Conservation (phyloP, 2,888 invertebrate genomes). For the Athalia circularis region DNA sequence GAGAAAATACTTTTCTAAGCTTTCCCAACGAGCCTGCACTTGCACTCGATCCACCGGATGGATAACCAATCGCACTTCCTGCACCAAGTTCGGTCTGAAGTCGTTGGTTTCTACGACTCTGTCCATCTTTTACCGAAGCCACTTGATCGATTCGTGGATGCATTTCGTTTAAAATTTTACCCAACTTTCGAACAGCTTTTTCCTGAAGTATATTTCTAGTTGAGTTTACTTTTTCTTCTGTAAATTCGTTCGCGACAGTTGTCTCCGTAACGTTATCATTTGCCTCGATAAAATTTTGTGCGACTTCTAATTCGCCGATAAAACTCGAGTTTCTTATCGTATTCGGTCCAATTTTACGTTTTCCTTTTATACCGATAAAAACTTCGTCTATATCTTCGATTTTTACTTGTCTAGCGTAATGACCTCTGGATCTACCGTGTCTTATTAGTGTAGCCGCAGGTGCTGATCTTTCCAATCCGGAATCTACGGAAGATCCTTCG, state of each 20-base stretch:
- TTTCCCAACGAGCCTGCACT: constrained; percentile 37
- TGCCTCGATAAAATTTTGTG: not conserved
- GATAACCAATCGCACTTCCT: not conserved
- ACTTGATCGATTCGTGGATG: constrained; percentile 29
- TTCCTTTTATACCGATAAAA: constrained; percentile 26
- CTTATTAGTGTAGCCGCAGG: constrained; percentile 68
- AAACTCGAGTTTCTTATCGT: constrained; percentile 23
- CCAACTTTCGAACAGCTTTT: constrained; percentile 51
- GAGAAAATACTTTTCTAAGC: constrained; percentile 50
- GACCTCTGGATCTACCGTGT: constrained; percentile 74
- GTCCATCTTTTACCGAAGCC: constrained; percentile 48
- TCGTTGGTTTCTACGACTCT: constrained; percentile 49
- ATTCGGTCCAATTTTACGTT: not conserved
- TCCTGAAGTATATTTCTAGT: constrained; percentile 37
- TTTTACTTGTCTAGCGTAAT: constrained; percentile 61
- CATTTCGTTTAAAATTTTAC: constrained; percentile 49
- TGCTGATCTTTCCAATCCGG: constrained; percentile 57
- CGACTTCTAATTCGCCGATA: not conserved
- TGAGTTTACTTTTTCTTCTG: constrained; percentile 35
- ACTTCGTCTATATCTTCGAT: constrained; percentile 48
- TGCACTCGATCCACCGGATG: constrained; percentile 23
- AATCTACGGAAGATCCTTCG: constrained; percentile 45
- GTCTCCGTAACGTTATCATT: constrained; percentile 4
- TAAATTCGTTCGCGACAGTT: constrained; percentile 49
- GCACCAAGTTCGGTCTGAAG: constrained; percentile 10